Evolutionary conservation across 2,797 vertebrate genomes (phyloP).

Genomic region (Alca torda): DNA sequence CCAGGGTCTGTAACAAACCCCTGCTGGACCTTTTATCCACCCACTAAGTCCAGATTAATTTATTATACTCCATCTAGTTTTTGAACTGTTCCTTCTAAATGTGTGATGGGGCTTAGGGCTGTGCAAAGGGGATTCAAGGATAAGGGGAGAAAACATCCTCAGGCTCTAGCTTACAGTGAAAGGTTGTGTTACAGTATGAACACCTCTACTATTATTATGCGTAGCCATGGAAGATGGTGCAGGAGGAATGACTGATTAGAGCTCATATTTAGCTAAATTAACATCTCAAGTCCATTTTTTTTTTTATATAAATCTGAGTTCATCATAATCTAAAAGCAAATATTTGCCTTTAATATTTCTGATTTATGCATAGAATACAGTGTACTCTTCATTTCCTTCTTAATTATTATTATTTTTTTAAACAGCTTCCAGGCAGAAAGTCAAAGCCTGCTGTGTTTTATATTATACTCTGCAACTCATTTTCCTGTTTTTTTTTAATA

Average conservation of each 20-base stretch:
- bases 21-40: conserved; percentile 68
- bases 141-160: conserved; percentile 63
- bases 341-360: conserved; percentile 74
- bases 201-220: conserved; percentile 60
- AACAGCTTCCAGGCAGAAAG: conserved; percentile 77
- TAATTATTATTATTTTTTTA: conserved; percentile 78
- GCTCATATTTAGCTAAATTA: conserved; percentile 74
- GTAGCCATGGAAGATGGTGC: conserved; percentile 46
- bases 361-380: conserved; percentile 76
- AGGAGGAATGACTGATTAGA: conserved; percentile 59
- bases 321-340: conserved; percentile 74
- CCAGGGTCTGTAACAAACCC: conserved; percentile 60
- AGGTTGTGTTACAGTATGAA: conserved; percentile 52
- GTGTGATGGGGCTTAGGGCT: conserved; percentile 41
- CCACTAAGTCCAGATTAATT: conserved; percentile 65
- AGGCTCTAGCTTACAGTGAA: conserved; percentile 51
- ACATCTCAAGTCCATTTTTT: conserved; percentile 63
- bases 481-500: conserved; percentile 71
- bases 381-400: conserved; percentile 73
- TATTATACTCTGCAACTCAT: conserved; percentile 74
- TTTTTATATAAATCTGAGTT: conserved; percentile 64
- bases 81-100: conserved; percentile 52
- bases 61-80: conserved; percentile 62
- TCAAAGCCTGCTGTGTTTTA: conserved; percentile 79
- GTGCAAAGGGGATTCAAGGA: conserved; percentile 67